Evolutionary conservation across 1,140 invertebrate genomes (phyloP).

Genomic region (Coboldia fuscipes): DNA sequence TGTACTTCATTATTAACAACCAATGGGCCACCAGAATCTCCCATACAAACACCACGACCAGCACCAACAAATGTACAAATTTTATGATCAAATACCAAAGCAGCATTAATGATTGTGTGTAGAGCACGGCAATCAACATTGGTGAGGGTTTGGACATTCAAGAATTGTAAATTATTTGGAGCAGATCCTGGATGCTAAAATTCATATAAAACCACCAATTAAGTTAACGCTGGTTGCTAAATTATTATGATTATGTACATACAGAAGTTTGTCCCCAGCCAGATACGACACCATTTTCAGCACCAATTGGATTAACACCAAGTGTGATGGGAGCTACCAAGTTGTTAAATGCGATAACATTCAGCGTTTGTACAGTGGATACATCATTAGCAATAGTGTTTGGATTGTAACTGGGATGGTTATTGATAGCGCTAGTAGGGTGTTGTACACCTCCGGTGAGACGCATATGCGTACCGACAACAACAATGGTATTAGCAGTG

Average conservation of each 20-base stretch:
- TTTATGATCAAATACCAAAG: constrained; percentile 1
- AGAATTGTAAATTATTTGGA: neutral
- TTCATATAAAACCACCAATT: no score
- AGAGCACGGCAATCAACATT: constrained; percentile 1
- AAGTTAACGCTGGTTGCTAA: no score
- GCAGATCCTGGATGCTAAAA: no score
- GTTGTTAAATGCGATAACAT: constrained; percentile 15
- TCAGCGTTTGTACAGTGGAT: constrained; percentile 15
- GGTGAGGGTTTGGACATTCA: neutral
- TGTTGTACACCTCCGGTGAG: constrained; percentile 10
- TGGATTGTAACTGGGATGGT: constrained; percentile 25
- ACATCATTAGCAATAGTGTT: constrained; percentile 20
- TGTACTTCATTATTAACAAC: constrained; percentile 19
- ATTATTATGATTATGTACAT: no score
- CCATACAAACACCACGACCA: constrained; percentile 3
- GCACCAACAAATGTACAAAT: constrained; percentile 1
- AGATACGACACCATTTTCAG: constrained; percentile 16
- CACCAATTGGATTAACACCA: constrained; percentile 12
- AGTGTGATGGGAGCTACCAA: constrained; percentile 17
- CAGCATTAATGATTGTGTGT: neutral
- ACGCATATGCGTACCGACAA: neutral
- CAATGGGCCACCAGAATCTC: constrained; percentile 23
- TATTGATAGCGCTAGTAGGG: constrained; percentile 17
- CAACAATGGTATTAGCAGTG: neutral
- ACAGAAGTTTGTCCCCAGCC: constrained; percentile 25